Base-by-base conservation (phyloP, 2,797 vertebrate species). In the Pipistrellus nathusii region DNA sequence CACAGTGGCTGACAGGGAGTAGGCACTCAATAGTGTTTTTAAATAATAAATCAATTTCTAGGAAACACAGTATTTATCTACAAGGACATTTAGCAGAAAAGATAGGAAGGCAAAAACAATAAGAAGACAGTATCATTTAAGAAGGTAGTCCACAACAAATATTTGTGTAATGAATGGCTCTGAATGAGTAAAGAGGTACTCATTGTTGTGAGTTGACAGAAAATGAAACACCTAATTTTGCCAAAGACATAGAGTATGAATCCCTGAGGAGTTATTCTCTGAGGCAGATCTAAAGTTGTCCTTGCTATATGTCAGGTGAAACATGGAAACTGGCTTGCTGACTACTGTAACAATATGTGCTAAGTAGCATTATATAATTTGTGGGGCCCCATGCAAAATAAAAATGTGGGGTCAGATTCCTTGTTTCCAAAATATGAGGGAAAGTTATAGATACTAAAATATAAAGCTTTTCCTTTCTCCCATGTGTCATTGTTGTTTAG, bases 1-100 rank as follows among this genome's bases (percentile, higher is more conserved):
- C 51, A n/a, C 1, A 82, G 3, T 71, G 21, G 13, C 25, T 85
- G 44, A 48, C 41, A 27, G 15, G 13, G 44, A 75, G 35, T 51
- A 82, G 73, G 15, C 11, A 82, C 20, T 85, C 17, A 89, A 51
- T 13, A 85, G 12, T 38, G 23, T 53, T 68, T 91, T 88, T 69
- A 64, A 94, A 88, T 85, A 59, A 87, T 71, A 66, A 85, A 68
- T 21, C 51, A 53, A 92, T 76, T n/a, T 55, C 75, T 21, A 23
- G 64, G 25, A 84, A 95, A 46, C 44, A 68, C 3, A 88, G 7
- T 76, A 32, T 53, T 14, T 53, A 48, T n/a, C 23, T 53, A 75
- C 13, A 66, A 77, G 38, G 25, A 90, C 51, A 85, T 53, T 81
- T 81, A 72, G 38, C 30, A 72, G 53, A n/a, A 85, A 81, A 53